A percentile compares a stretch with the other conserved stretches of the same genome.
phyloP scores from a whole-genome alignment of 2,888 invertebrate genomes.

The Cinara cedri region DNA sequence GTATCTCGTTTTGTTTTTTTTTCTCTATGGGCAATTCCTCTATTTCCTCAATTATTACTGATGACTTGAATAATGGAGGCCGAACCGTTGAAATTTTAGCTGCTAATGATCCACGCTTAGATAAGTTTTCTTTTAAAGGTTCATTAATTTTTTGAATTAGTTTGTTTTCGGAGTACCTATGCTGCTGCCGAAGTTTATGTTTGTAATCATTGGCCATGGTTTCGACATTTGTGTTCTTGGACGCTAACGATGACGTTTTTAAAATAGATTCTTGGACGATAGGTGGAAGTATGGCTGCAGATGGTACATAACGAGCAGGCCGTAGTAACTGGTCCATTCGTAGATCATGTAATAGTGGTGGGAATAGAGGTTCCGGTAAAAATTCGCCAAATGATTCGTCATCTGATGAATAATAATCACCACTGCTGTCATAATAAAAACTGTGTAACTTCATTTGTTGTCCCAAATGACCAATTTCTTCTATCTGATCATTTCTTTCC shows the following conservation, averaged over 20 bases:
- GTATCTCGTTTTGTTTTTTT: not conserved
- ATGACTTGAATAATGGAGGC: too few species aligned
- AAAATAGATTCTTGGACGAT: not conserved
- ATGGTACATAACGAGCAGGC: not conserved
- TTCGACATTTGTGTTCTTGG: not conserved
- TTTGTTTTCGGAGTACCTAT: not conserved
- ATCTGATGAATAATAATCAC: constrained; percentile 20
- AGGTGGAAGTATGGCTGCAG: not conserved
- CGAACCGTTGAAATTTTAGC: too few species aligned
- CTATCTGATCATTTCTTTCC: too few species aligned
- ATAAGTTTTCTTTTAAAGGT: not conserved
- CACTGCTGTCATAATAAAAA: constrained; percentile 5
- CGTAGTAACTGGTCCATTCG: constrained; percentile 23
- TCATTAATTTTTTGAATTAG: not conserved
- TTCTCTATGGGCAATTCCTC: not conserved
- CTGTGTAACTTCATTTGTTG: not conserved
- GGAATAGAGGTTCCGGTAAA: not conserved
- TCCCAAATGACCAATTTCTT: too few species aligned
- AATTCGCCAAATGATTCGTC: constrained; percentile 1
- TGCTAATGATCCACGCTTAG: not conserved
- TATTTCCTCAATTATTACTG: not conserved
- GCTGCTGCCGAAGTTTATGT: not conserved
- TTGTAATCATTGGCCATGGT: not conserved
- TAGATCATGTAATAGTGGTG: constrained; percentile 30
- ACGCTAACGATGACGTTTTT: not conserved